Evolutionary conservation across 2,888 invertebrate genomes (phyloP).

Genomic region (Seladonia tumulorum): DNA sequence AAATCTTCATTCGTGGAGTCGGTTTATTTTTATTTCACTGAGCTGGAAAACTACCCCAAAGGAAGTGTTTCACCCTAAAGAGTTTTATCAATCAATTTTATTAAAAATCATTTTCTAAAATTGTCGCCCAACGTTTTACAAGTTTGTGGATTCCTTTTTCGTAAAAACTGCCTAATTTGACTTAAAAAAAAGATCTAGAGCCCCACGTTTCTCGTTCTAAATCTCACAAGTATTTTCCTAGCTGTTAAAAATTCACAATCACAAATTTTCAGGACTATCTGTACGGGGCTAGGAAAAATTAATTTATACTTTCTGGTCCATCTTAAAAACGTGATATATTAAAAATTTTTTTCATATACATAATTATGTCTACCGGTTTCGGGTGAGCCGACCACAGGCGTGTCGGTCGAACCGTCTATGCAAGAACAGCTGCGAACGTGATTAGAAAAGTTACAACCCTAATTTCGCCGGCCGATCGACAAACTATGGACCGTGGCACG

Average conservation of each 20-base stretch:
- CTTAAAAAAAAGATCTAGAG: too few relatives aligned
- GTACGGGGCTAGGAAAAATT: too few relatives aligned
- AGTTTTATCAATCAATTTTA: not conserved
- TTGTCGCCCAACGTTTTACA: not conserved
- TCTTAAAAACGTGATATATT: too few relatives aligned
- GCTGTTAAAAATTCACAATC: too few relatives aligned
- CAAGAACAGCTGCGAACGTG: not conserved
- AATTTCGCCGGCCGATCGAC: not conserved
- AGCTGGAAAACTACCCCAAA: not conserved
- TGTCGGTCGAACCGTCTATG: not conserved
- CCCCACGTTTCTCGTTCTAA: too few relatives aligned
- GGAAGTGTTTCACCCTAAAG: not conserved
- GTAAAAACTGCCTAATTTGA: not conserved
- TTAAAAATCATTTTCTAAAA: not conserved
- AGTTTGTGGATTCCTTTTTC: not conserved
- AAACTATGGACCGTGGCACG: not conserved
- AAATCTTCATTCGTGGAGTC: not conserved
- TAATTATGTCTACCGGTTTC: not conserved
- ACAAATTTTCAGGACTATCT: too few relatives aligned
- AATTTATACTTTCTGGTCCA: too few relatives aligned
- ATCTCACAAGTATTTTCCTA: too few relatives aligned
- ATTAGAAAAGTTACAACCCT: constrained; percentile 1
- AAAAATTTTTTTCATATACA: too few relatives aligned
- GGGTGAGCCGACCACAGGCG: not conserved
- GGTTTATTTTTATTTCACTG: not conserved